Evolutionary conservation across 2,888 invertebrate genomes (phyloP).

Genomic region (Galeruca laticollis): DNA sequence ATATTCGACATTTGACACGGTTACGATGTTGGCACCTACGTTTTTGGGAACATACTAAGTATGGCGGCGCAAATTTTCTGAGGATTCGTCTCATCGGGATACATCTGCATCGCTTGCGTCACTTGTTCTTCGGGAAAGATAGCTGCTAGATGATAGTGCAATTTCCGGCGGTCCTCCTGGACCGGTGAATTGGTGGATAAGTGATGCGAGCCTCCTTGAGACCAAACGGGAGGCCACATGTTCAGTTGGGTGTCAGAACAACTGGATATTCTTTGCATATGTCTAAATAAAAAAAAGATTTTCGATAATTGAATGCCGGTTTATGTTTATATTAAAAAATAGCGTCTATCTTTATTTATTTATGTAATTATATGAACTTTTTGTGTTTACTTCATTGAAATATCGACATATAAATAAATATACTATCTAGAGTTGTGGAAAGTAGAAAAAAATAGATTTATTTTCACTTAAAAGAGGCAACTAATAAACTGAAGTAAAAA

Average conservation of each 20-base stretch:
- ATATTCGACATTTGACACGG: neutral
- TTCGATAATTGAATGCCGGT: no score
- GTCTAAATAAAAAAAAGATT: slow-evolving; percentile 51
- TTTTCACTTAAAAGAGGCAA: no score
- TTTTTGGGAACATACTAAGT: slow-evolving; percentile 78
- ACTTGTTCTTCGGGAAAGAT: slow-evolving; percentile 94
- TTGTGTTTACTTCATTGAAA: no score
- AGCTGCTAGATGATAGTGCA: slow-evolving; percentile 90
- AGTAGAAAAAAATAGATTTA: no score
- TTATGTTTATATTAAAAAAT: no score
- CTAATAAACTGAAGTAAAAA: no score
- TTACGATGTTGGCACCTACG: slow-evolving; percentile 53
- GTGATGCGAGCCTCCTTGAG: slow-evolving; percentile 60
- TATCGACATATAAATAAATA: no score
- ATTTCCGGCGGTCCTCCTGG: slow-evolving; percentile 76
- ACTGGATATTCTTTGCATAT: slow-evolving; percentile 67
- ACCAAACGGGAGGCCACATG: slow-evolving; percentile 67
- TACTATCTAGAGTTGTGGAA: no score
- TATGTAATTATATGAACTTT: no score
- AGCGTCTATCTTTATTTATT: no score
- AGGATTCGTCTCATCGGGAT: slow-evolving; percentile 91
- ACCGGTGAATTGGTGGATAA: slow-evolving; percentile 55
- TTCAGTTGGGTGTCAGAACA: slow-evolving; percentile 77
- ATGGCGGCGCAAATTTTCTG: slow-evolving; percentile 91
- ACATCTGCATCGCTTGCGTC: slow-evolving; percentile 86